phyloP scores from a whole-genome alignment of 1,140 invertebrate species.

The Ditylenchus dipsaci region DNA sequence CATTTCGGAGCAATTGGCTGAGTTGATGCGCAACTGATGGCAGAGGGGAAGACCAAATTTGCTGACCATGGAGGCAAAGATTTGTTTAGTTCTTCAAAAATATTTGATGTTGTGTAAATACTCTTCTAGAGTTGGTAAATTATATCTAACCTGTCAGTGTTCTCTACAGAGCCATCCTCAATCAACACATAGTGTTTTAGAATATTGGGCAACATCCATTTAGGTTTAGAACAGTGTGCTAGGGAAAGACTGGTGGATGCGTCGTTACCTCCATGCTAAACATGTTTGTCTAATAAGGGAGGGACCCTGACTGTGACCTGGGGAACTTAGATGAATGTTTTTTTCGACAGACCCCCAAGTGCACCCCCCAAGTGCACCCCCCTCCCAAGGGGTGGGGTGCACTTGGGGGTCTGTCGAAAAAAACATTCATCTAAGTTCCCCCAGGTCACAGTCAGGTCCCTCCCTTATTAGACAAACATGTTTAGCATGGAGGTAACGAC shows the following conservation, averaged over 20 bases:
- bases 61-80: slow-evolving; percentile 19
- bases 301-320: too few relatives aligned
- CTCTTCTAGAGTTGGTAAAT: too few relatives aligned
- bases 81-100: slow-evolving; percentile 28
- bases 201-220: slow-evolving; percentile 79
- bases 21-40: slow-evolving; percentile 43
- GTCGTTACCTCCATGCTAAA: slow-evolving; percentile 33
- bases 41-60: slow-evolving; percentile 40
- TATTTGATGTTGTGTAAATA: not conserved
- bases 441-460: too few relatives aligned
- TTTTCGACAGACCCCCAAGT: too few relatives aligned
- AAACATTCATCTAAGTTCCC: too few relatives aligned
- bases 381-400: too few relatives aligned
- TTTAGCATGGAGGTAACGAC: slow-evolving; percentile 33
- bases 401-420: too few relatives aligned
- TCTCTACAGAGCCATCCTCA: slow-evolving; percentile 73
- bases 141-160: slow-evolving; percentile 63
- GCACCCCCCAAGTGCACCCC: too few relatives aligned
- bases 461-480: not conserved
- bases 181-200: slow-evolving; percentile 83
- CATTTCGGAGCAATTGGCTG: slow-evolving; percentile 24
- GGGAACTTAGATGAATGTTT: too few relatives aligned
- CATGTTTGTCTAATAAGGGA: not conserved
- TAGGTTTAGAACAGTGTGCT: slow-evolving; percentile 58
- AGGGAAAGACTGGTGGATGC: slow-evolving; percentile 16